Percentiles rank a stretch among this genome's conserved stretches.
Conservation (phyloP, 2,113 vertebrate genomes). For the Thymallus thymallus region DNA sequence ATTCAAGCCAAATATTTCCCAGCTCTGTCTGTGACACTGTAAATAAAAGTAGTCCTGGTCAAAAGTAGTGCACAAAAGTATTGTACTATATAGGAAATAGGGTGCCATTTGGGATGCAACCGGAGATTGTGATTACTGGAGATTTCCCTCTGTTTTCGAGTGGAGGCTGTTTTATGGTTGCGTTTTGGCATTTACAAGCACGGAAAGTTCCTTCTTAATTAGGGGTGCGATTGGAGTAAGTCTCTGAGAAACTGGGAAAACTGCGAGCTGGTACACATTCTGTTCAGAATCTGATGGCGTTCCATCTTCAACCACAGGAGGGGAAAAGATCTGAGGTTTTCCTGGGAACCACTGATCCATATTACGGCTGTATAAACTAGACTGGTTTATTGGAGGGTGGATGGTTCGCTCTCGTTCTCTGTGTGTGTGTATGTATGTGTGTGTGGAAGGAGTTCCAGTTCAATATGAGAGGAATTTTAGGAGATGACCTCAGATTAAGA, state of each 20-base stretch:
- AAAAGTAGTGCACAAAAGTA: not conserved
- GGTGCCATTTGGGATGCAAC: not conserved
- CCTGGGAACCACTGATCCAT: slow-evolving; percentile 45
- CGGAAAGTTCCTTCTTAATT: slow-evolving; percentile 71
- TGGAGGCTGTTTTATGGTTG: slow-evolving; percentile 62
- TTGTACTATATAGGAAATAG: too few species aligned
- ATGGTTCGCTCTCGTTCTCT: slow-evolving; percentile 29
- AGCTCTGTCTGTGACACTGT: slow-evolving; percentile 50
- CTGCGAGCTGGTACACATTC: slow-evolving; percentile 40
- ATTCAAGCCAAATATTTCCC: slow-evolving; percentile 57
- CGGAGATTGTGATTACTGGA: slow-evolving; percentile 66
- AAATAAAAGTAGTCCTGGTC: slow-evolving; percentile 45
- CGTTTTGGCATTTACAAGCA: slow-evolving; percentile 54
- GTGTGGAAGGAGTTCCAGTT: slow-evolving; percentile 23
- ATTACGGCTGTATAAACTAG: slow-evolving; percentile 49
- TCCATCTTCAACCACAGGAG: slow-evolving; percentile 34
- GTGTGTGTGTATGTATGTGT: too few species aligned
- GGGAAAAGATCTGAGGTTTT: slow-evolving; percentile 38
- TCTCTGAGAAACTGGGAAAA: slow-evolving; percentile 45
- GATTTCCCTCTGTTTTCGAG: slow-evolving; percentile 63
- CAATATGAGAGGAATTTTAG: slow-evolving; percentile 26
- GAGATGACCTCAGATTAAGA: slow-evolving; percentile 38
- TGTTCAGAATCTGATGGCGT: slow-evolving; percentile 13
- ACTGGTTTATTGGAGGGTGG: slow-evolving; percentile 33
- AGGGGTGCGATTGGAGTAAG: slow-evolving; percentile 53